A percentile compares a stretch with the other conserved stretches of the same genome.
Conservation (phyloP, 1,140 invertebrate genomes). For the Heliconius nattereri region DNA sequence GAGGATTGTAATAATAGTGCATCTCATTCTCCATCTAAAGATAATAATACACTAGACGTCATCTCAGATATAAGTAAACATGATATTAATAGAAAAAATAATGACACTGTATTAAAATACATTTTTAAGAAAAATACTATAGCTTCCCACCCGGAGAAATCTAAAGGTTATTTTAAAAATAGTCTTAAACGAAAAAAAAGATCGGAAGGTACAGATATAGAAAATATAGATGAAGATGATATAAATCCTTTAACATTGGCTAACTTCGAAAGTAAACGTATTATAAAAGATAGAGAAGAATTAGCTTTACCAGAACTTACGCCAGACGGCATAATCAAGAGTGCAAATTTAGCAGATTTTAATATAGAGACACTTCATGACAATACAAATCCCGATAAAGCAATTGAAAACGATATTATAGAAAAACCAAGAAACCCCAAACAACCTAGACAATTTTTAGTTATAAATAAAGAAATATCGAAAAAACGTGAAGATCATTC, state of each 20-base stretch:
- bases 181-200: slow-evolving; percentile 59
- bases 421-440: not conserved
- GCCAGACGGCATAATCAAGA: slow-evolving; percentile 49
- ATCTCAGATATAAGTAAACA: not conserved
- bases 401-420: not conserved
- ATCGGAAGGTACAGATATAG: slow-evolving; percentile 26
- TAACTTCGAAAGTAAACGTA: slow-evolving; percentile 39
- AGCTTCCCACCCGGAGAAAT: slow-evolving; percentile 45
- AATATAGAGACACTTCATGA: slow-evolving; percentile 58
- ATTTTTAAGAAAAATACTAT: slow-evolving; percentile 34
- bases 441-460: not conserved
- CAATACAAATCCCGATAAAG: slow-evolving; percentile 11
- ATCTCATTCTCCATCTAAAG: not conserved
- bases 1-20: not conserved
- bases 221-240: slow-evolving; percentile 10
- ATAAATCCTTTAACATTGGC: slow-evolving; percentile 36
- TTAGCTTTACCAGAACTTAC: slow-evolving; percentile 34
- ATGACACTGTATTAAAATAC: slow-evolving; percentile 26
- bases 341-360: slow-evolving; percentile 61
- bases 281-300: slow-evolving; percentile 42
- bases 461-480: not conserved
- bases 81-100: slow-evolving; percentile 4
- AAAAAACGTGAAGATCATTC: not conserved
- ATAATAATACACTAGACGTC: not conserved
- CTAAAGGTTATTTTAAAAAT: slow-evolving; percentile 58